Conservation (phyloP, 92 coral and sea anemone genomes). For the Zoanthus sociatus region DNA sequence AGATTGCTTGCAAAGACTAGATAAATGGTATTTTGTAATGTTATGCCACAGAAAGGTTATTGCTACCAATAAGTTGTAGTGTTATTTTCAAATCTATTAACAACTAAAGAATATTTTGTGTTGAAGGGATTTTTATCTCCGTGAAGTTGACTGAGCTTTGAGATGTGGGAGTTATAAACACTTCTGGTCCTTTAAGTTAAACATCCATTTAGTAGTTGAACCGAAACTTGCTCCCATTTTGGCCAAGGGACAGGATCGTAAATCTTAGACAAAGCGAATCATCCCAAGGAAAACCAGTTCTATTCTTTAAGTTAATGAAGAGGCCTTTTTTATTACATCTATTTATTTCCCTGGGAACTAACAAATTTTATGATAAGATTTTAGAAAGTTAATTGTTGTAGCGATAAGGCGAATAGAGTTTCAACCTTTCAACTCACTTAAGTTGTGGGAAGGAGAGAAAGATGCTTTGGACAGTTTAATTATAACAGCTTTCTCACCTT, state of each 20-base stretch:
- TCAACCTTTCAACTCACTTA: neutral
- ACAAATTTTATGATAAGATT: conserved; percentile 28
- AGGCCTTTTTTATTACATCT: neutral
- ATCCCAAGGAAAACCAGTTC: neutral
- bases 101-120: conserved; percentile 2
- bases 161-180: neutral
- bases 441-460: conserved; percentile 10
- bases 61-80: conserved; percentile 17
- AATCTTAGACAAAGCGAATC: neutral
- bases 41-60: conserved; percentile 16
- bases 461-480: conserved; percentile 10
- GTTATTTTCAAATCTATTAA: neutral
- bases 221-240: neutral
- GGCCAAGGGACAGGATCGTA: neutral
- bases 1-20: conserved; percentile 11
- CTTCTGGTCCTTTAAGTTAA: no score
- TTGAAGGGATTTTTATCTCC: neutral
- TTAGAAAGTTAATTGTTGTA: conserved; percentile 2
- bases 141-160: neutral
- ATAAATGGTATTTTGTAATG: conserved; percentile 5
- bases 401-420: conserved; percentile 37
- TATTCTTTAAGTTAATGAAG: neutral
- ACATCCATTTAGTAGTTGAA: no score
- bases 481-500: conserved; percentile 13
- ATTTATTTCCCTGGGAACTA: conserved; percentile 9